Base-by-base conservation (phyloP, 2,797 vertebrate genomes). In the Manis crassicaudata region DNA sequence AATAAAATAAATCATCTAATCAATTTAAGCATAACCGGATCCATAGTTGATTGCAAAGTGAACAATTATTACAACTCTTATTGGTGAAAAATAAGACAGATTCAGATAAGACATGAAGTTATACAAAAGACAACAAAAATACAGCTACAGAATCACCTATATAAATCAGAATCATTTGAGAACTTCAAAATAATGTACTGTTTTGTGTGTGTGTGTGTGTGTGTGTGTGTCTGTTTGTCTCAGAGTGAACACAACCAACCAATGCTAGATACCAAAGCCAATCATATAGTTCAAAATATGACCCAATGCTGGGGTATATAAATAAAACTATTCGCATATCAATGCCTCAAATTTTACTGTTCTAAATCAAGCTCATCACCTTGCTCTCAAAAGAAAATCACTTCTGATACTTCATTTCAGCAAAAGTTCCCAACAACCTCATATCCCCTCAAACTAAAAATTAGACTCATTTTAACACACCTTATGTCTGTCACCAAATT, bases 201-300 rank as follows among this genome's bases (percentile, higher is more conserved):
- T 77, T 63, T 73, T 58, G n/a, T n/a, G n/a, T n/a, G n/a, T n/a
- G n/a, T n/a, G n/a, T n/a, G n/a, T n/a, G 4, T 27, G 2, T 13
- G 8, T 0, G 7, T 6, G 14, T 7, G 13, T 27, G 6, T 27
- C 4, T 60, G 6, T 62, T 1, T 40, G 10, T 17, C 12, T 4
- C 56, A 2, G 52, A 65, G 16, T 43, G 16, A 85, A 60, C 27
- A 84, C 13, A 56, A 50, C 10, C 13, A 14, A n/a, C 8, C 2
- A 4, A 37, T 3, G 29, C 6, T 0, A 52, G 17, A 67, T 0
- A 43, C 7, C 37, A 52, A 72, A 80, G 60, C 7, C 29, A 85
- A 40, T 32, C 13, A 43, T n/a, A 18, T 68, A 67, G 54, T 63
- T 84, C 20, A 63, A 16, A 68, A 67, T 29, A 12, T 7, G 63